phyloP scores from a whole-genome alignment of 1,140 invertebrate genomes.

The Planococcus citri region DNA sequence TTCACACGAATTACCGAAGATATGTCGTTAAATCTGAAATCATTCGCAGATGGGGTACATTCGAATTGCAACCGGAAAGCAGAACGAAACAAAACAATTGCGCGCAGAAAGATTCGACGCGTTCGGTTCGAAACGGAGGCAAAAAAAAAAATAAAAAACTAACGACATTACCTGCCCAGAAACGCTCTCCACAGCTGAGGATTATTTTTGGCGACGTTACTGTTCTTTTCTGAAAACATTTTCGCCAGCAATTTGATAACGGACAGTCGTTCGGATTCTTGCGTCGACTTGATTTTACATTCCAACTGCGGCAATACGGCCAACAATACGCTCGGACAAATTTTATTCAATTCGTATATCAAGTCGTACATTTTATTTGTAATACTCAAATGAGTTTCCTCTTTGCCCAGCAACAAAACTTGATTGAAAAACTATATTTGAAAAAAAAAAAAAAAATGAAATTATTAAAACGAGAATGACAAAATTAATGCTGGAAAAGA shows the following conservation, averaged over 20 bases:
- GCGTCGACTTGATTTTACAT: slow-evolving; percentile 62
- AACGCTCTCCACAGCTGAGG: slow-evolving; percentile 74
- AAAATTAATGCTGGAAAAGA: neutral
- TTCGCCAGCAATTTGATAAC: slow-evolving; percentile 82
- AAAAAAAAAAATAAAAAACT: neutral
- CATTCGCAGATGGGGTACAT: slow-evolving; percentile 11
- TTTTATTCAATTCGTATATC: slow-evolving; percentile 92
- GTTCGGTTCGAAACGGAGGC: neutral
- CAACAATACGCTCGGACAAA: slow-evolving; percentile 74
- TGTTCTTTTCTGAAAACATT: slow-evolving; percentile 95
- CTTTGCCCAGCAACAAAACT: slow-evolving; percentile 80
- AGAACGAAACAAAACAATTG: neutral
- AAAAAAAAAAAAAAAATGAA: neutral
- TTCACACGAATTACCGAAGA: slow-evolving; percentile 80
- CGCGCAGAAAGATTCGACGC: neutral
- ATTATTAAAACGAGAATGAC: neutral
- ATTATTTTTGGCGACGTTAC: slow-evolving; percentile 74
- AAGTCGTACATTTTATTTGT: slow-evolving; percentile 84
- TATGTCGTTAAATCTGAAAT: slow-evolving; percentile 85
- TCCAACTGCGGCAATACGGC: slow-evolving; percentile 88
- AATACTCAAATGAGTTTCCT: slow-evolving; percentile 66
- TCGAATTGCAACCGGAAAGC: no score
- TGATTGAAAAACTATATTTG: slow-evolving; percentile 79
- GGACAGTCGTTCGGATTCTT: slow-evolving; percentile 42
- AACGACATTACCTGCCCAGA: slow-evolving; percentile 47